A percentile compares a stretch with the other conserved stretches of the same genome.
These are phyloP conservation scores for Enteromius trimaculatus DNA, from an alignment of 2,797 vertebrate species.

Conservation along the genomic window DNA sequence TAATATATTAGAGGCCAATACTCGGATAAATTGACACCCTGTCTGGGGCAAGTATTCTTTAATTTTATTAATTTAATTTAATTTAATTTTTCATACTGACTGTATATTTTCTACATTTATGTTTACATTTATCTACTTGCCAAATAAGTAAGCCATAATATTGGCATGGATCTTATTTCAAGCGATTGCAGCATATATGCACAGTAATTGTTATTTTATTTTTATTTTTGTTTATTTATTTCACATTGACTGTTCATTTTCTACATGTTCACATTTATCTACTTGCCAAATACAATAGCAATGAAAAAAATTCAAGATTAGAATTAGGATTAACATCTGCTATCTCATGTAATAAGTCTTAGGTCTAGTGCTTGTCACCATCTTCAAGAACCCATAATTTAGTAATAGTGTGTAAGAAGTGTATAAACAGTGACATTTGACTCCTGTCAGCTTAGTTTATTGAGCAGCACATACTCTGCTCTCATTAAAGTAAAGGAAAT, in stretches of 20 bases:
- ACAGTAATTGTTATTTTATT: not conserved
- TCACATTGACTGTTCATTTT: not conserved
- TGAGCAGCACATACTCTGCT: not conserved
- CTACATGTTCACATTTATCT: not conserved
- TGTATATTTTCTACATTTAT: too few species aligned
- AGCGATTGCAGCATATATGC: not conserved
- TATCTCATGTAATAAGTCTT: not conserved
- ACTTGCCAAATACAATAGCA: not conserved
- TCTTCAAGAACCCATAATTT: not conserved
- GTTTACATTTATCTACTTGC: too few species aligned
- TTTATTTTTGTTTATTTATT: too few species aligned
- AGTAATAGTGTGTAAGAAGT: not conserved
- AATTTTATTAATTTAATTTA: too few species aligned
- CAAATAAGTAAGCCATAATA: not conserved
- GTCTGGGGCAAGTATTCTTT: too few species aligned
- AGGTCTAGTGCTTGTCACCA: not conserved
- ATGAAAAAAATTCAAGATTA: not conserved
- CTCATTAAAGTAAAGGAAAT: constrained; percentile 11
- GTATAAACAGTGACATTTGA: constrained; percentile 1
- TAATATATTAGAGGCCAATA: not conserved
- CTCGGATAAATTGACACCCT: too few species aligned
- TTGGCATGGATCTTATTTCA: not conserved
- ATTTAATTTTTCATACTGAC: too few species aligned
- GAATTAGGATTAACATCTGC: not conserved
- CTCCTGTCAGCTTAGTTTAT: constrained; percentile 19